Conservation (phyloP, 1,140 invertebrate species). For the Pseudomyrmex dendroicus region DNA sequence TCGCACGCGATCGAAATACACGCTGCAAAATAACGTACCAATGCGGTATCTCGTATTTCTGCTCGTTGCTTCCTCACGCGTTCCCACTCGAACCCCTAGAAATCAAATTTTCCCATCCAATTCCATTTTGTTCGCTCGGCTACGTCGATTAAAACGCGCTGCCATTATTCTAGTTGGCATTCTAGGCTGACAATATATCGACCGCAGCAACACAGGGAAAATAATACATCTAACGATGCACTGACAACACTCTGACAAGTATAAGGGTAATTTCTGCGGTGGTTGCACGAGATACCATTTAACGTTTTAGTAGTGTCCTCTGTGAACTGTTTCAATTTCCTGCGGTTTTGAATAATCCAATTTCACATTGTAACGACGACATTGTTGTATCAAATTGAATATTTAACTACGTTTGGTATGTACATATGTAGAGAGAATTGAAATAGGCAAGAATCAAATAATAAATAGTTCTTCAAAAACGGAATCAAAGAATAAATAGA, state of each 20-base stretch:
- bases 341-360: slow-evolving; percentile 9
- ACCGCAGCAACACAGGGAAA: slow-evolving; percentile 24
- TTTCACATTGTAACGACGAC: background rate
- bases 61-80: background rate
- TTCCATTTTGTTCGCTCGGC: slow-evolving; percentile 45
- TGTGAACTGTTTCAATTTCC: slow-evolving; percentile 15
- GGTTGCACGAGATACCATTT: background rate
- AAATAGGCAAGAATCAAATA: background rate
- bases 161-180: slow-evolving; percentile 1
- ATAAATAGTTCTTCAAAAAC: too few species aligned
- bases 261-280: background rate
- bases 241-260: slow-evolving; percentile 26
- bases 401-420: background rate
- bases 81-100: background rate
- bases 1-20: background rate
- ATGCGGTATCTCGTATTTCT: background rate
- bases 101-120: slow-evolving; percentile 55
- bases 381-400: background rate
- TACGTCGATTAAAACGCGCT: slow-evolving; percentile 48
- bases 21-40: slow-evolving; percentile 22
- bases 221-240: slow-evolving; percentile 29
- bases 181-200: slow-evolving; percentile 16
- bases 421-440: background rate
- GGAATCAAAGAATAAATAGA: too few species aligned
- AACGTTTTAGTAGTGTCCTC: background rate